These are phyloP conservation scores for Mimachlamys varia DNA, from an alignment of 2,888 invertebrate species.

Conservation along the genomic window DNA sequence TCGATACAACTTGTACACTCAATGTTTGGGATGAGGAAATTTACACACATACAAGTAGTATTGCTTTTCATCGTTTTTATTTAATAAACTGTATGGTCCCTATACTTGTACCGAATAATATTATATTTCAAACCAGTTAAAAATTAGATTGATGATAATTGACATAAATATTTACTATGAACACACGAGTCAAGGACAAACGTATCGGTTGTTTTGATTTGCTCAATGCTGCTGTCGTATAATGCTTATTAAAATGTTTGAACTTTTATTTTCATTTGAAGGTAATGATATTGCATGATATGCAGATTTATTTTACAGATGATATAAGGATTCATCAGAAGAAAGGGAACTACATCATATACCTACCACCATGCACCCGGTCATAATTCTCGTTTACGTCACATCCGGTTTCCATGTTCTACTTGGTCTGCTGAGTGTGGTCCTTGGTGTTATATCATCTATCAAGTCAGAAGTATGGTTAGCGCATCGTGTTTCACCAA, in stretches of 20 bases:
- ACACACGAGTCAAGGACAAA: too few species aligned
- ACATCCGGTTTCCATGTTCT: constrained; percentile 77
- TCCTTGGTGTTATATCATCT: constrained; percentile 78
- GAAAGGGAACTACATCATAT: neutral
- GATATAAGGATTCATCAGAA: neutral
- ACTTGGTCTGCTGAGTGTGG: constrained; percentile 77
- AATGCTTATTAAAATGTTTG: too few species aligned
- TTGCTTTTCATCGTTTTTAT: too few species aligned
- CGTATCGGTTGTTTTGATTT: too few species aligned
- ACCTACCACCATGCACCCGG: constrained; percentile 61
- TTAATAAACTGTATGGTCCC: too few species aligned
- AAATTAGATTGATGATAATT: too few species aligned
- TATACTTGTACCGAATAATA: too few species aligned
- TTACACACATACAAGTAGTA: neutral
- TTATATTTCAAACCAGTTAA: too few species aligned
- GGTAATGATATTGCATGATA: neutral
- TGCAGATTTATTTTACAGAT: neutral
- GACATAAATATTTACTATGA: too few species aligned
- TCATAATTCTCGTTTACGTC: constrained; percentile 75
- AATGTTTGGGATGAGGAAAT: neutral
- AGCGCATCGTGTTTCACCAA: constrained; percentile 81
- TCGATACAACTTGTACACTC: neutral
- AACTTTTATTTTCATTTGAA: too few species aligned
- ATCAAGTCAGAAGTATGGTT: constrained; percentile 80
- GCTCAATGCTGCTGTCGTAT: too few species aligned